Percentiles rank a stretch among this genome's conserved stretches.
Evolutionary conservation across 2,797 vertebrate genomes (phyloP).

Genomic region (Anguilla megastoma): DNA sequence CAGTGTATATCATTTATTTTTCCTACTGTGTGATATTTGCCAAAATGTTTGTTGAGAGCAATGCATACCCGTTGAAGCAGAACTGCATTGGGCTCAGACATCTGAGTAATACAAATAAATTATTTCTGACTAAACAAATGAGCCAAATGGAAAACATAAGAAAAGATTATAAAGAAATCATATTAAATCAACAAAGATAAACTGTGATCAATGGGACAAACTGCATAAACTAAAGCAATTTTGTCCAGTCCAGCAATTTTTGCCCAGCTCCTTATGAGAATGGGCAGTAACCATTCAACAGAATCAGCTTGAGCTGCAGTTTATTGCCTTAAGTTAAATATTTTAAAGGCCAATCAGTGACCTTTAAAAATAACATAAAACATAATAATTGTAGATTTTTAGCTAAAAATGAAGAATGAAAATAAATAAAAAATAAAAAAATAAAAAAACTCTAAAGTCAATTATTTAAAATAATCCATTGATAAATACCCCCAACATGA

Average conservation of each 20-base stretch:
- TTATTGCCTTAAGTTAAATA: background rate
- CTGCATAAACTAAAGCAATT: background rate
- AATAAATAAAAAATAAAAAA: background rate
- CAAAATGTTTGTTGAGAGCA: background rate
- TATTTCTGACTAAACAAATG: slow-evolving; percentile 2
- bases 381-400: background rate
- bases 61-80: background rate
- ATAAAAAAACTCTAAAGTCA: background rate
- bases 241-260: background rate
- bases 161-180: slow-evolving; percentile 1
- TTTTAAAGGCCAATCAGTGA: background rate
- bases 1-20: background rate
- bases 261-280: background rate
- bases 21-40: background rate
- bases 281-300: background rate
- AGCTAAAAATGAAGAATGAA: slow-evolving; percentile 2
- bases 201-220: background rate
- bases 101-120: slow-evolving; percentile 9
- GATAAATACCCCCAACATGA: slow-evolving; percentile 62
- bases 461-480: background rate
- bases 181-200: background rate
- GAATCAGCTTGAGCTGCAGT: background rate
- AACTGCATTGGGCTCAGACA: background rate
- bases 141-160: background rate
- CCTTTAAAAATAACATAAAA: background rate